A percentile compares a stretch with the other conserved stretches of the same genome.
These are phyloP conservation scores for Drosophila biarmipes DNA, from an alignment of 1,140 invertebrate species.

Conservation along the genomic window DNA sequence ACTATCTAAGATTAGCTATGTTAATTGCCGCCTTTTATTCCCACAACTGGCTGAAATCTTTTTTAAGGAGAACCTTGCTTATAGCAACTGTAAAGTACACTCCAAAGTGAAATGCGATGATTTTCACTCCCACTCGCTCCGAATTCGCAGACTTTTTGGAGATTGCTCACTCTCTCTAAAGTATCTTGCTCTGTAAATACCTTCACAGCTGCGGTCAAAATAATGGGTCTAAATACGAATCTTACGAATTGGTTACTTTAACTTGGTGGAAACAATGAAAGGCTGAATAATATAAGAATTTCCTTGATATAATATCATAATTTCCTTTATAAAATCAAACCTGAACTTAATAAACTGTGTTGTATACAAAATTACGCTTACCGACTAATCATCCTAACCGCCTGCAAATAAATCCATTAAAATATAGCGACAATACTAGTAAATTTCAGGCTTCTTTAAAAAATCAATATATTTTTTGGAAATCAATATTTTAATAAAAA, in stretches of 20 bases:
- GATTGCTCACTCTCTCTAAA: conserved; percentile 22
- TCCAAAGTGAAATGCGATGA: conserved; percentile 12
- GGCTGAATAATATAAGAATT: no score
- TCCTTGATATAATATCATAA: no score
- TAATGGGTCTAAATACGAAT: background rate
- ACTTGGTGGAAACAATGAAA: no score
- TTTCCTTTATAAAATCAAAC: no score
- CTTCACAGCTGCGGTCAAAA: background rate
- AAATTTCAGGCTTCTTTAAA: no score
- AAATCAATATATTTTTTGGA: background rate
- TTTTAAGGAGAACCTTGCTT: background rate
- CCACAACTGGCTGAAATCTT: background rate
- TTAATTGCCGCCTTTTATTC: background rate
- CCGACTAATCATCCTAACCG: no score
- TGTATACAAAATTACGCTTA: no score
- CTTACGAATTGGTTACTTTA: no score
- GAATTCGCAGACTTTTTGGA: conserved; percentile 44
- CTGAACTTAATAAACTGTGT: no score
- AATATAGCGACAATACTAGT: no score
- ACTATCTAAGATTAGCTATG: background rate
- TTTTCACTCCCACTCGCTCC: conserved; percentile 42
- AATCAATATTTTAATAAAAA: no score
- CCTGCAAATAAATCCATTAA: no score
- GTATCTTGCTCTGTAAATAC: conserved; percentile 2
- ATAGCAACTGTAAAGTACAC: background rate